These are phyloP conservation scores for Zoanthus gigantus DNA, from an alignment of 92 coral and sea anemone species.

Conservation along the genomic window DNA sequence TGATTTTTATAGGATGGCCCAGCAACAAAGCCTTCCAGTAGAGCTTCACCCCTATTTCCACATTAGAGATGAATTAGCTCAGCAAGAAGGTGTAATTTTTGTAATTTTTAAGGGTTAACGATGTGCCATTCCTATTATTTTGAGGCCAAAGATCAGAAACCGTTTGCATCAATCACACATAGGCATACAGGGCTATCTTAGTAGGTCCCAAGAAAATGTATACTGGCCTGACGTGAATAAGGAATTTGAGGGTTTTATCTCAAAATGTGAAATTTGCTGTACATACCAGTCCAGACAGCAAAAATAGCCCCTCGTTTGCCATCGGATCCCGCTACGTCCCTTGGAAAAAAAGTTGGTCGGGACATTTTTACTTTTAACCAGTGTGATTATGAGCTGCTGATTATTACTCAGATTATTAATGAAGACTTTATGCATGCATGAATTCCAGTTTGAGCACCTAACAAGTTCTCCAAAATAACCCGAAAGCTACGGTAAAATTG, in stretches of 20 bases:
- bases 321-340: slow-evolving; percentile 5
- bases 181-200: slow-evolving; percentile 48
- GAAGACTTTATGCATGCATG: slow-evolving; percentile 21
- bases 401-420: no score
- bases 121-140: slow-evolving; percentile 42
- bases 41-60: slow-evolving; percentile 43
- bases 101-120: slow-evolving; percentile 29
- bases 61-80: slow-evolving; percentile 46
- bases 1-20: slow-evolving; percentile 60
- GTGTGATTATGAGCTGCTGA: no score
- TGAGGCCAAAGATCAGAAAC: slow-evolving; percentile 52
- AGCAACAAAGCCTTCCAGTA: slow-evolving; percentile 47
- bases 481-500: slow-evolving; percentile 56
- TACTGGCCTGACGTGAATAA: slow-evolving; percentile 55
- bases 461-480: slow-evolving; percentile 64
- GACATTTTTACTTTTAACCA: no score
- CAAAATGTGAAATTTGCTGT: slow-evolving; percentile 57
- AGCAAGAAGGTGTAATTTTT: slow-evolving; percentile 53
- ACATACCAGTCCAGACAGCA: slow-evolving; percentile 40
- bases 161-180: slow-evolving; percentile 55
- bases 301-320: slow-evolving; percentile 61
- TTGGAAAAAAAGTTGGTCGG: no score
- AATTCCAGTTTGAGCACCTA: slow-evolving; percentile 55
- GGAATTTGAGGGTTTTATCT: slow-evolving; percentile 43
- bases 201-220: slow-evolving; percentile 65